phyloP scores from a whole-genome alignment of 2,113 vertebrate species.

The Herpailurus yagouaroundi region DNA sequence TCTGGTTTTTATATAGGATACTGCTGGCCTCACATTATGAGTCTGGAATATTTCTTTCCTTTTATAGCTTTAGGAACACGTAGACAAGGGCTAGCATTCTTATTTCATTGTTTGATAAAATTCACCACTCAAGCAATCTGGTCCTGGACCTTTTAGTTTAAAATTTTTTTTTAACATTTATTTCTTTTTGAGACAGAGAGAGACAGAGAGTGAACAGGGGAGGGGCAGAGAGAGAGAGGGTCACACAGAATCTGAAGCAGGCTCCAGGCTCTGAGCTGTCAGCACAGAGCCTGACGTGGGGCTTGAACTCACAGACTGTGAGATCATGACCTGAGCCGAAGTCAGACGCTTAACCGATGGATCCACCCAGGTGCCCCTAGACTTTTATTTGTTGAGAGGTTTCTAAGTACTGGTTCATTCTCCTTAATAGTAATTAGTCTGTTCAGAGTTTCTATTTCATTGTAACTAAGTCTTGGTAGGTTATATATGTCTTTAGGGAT shows the following conservation, averaged over 20 bases:
- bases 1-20: neutral
- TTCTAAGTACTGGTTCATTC: neutral
- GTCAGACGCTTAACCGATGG: no score
- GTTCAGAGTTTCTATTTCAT: neutral
- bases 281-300: no score
- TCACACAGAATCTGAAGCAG: no score
- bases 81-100: neutral
- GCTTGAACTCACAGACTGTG: no score
- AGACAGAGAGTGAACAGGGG: no score
- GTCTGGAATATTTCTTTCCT: neutral
- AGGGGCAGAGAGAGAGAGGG: no score
- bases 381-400: neutral
- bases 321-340: no score
- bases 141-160: neutral
- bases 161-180: no score
- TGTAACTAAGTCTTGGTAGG: neutral
- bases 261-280: no score
- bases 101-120: no score
- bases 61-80: neutral
- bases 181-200: no score
- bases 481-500: neutral
- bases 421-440: neutral
- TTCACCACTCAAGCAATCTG: neutral
- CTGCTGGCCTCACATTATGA: neutral
- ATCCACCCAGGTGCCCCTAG: no score